Base-by-base conservation (phyloP, 1,140 invertebrate species). In the Drosophila mojavensis region DNA sequence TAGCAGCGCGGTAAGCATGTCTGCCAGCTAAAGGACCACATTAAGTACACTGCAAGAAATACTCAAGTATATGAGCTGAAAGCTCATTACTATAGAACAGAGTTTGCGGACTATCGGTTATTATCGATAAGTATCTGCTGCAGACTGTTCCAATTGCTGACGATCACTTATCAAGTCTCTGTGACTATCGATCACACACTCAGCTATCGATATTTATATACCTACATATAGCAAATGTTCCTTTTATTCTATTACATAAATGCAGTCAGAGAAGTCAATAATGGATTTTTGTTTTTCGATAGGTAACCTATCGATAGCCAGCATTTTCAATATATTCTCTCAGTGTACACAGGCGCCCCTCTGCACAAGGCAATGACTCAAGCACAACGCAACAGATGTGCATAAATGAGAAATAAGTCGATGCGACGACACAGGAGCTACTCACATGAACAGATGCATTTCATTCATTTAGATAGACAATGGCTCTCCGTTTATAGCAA, bases 361-460 rank as follows among this genome's bases (percentile, higher is more conserved):
- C 59, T 26, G 36, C 13, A 17, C 50, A 24, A 33, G 58, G 6
- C 39, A 62, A 63, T 55, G 11, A 63, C 36, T 70, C 41, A 30
- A 26, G 41, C 41, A 26, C 39, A 53, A 30, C 26, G 60, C 68
- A 70, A 56, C 61, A 71, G 60, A 71, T 64, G 68, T 26, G 61
- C 53, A 24, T 13, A 41, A 26, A 65, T 20, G 61, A 43, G 53
- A 65, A 51, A 51, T 71, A 51, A 41, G 7, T 47, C 10, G 13
- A 4, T 30, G n/a, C 30, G 7, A n/a, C 20, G 20, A 11, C 11
- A 47, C 17, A 11, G 50, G 39, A n/a, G 7, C 33, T 36, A 10
- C 33, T 36, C 33, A 17, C 20, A 48, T 10, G 41, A 45, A 45
- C 48, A 68, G 54, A 24, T 47, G 62, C 51, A 54, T 36, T 24